These are phyloP conservation scores for Siniperca undulata DNA, from an alignment of 2,797 vertebrate genomes.

Conservation along the genomic window DNA sequence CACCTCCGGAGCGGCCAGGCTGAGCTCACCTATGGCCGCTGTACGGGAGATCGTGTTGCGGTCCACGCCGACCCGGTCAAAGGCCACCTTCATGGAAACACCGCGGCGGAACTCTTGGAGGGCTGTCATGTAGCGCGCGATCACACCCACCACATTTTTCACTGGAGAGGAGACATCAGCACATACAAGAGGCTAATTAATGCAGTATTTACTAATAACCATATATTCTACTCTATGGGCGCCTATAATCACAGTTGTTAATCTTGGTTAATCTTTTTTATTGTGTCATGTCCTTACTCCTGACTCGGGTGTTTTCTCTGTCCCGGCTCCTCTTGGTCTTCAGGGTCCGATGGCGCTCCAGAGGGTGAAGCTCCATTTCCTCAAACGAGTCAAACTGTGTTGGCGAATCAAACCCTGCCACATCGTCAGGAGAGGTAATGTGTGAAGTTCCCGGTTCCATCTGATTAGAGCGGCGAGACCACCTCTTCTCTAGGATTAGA, in stretches of 20 bases:
- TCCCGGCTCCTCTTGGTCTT: slow-evolving; percentile 80
- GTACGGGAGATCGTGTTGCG: slow-evolving; percentile 82
- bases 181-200: neutral
- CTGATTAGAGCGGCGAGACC: slow-evolving; percentile 64
- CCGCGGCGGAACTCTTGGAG: slow-evolving; percentile 79
- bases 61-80: slow-evolving; percentile 81
- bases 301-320: slow-evolving; percentile 79
- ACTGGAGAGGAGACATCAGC: slow-evolving; percentile 52
- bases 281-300: slow-evolving; percentile 68
- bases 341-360: slow-evolving; percentile 61
- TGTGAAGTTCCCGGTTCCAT: slow-evolving; percentile 74
- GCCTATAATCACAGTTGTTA: neutral
- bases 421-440: slow-evolving; percentile 64
- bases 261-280: neutral
- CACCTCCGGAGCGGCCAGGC: slow-evolving; percentile 77
- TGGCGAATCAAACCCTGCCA: slow-evolving; percentile 60
- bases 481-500: slow-evolving; percentile 68
- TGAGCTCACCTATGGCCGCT: slow-evolving; percentile 79
- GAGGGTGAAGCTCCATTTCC: slow-evolving; percentile 73
- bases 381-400: slow-evolving; percentile 78
- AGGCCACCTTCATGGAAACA: slow-evolving; percentile 83
- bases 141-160: slow-evolving; percentile 82
- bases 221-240: neutral
- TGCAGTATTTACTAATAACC: neutral
- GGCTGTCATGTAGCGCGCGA: slow-evolving; percentile 79